Percentiles rank a stretch among this genome's conserved stretches.
Evolutionary conservation across 2,797 vertebrate genomes (phyloP).

Genomic region (Sebastes trivittatus): DNA sequence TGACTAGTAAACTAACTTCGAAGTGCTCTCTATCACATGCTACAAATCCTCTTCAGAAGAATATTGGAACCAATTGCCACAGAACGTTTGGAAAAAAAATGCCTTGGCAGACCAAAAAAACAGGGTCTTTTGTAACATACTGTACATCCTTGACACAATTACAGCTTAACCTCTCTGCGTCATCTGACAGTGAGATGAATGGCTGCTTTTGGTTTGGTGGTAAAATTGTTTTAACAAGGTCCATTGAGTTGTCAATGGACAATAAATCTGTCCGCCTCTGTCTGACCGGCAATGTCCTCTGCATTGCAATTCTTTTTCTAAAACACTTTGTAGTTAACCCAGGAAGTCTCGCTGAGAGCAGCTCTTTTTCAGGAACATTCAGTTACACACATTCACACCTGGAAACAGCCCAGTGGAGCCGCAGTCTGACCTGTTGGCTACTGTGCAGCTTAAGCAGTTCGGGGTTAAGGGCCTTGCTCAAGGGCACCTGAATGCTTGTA

Average conservation of each 20-base stretch:
- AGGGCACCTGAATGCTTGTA: background rate
- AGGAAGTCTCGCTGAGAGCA: background rate
- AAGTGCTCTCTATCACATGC: background rate
- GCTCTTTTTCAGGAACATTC: background rate
- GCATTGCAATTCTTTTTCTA: background rate
- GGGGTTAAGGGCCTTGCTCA: background rate
- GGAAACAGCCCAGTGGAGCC: background rate
- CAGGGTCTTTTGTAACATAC: background rate
- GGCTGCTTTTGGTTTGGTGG: conserved; percentile 5
- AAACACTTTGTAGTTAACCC: background rate
- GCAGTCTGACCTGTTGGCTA: background rate
- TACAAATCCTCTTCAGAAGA: background rate
- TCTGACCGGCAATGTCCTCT: background rate
- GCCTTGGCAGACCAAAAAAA: background rate
- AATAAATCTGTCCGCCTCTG: conserved; percentile 9
- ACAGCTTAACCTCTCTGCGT: conserved; percentile 9
- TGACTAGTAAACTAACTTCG: too few species aligned
- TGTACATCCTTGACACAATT: conserved; percentile 11
- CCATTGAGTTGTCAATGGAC: background rate
- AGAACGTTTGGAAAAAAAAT: background rate
- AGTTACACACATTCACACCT: background rate
- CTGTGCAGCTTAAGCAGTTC: background rate
- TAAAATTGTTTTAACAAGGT: background rate
- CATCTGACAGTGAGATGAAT: conserved; percentile 38
- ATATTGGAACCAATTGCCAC: background rate